Evolutionary conservation across 2,888 invertebrate genomes (phyloP), one percentile per base, ranked within the genome.

Genomic region (Sicus ferrugineus): DNA sequence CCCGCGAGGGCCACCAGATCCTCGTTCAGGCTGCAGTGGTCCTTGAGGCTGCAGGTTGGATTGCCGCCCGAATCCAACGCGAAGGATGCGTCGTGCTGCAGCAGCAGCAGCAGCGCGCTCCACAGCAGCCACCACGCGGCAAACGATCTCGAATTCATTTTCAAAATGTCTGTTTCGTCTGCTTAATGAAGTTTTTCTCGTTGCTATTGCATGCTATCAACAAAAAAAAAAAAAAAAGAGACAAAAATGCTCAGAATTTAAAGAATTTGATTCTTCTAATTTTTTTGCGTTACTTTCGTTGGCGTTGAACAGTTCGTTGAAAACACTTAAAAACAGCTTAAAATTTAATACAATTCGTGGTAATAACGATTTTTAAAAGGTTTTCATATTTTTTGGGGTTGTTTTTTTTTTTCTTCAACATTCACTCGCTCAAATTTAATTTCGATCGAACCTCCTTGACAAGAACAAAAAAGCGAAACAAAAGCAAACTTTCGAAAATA

Each of bases 41-140:
- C 83, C 77, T 84, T 83, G 9, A 83, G 76, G 19, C 70, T 77
- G 73, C 84, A 83, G 1, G 83, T 84, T 62, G 83, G 77, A 67
- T 78, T 73, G 2, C 75, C 73, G 68, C 59, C 67, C 28, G 73
- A 71, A 70, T 76, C 75, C 65, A 80, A 70, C 65, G 70, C 68
- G 28, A 70, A 69, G 52, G 31, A 6, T 16, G 3, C 23, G 26
- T 52, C 28, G 23, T 38, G 64, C 2, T 50, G 48, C 9, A 21
- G 2, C 30, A 28, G 42, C 11, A 30, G 16, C 16, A 56, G 19
- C 65, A n/a, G 23, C 5, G 16, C 4, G 34, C 30, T 31, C 59
- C 48, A 16, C 14, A 52, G 30, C 56, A 67, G 46, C 52, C 23
- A 21, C 54, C 14, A 21, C 19, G 34, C 6, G 59, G n/a, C 21